Conservation (phyloP, 1,140 invertebrate species). For the Vanessa atalanta region DNA sequence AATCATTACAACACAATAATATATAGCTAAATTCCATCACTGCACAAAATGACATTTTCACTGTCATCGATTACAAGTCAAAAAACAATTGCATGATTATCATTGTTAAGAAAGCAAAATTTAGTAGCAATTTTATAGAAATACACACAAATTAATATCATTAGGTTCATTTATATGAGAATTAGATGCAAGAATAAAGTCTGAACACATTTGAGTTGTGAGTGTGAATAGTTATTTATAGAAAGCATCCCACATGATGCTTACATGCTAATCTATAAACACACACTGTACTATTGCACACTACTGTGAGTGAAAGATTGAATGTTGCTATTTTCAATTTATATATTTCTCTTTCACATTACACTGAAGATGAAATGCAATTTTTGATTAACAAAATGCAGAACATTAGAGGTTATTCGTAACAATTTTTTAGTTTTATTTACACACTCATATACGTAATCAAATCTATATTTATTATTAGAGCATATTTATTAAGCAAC, state of each 20-base stretch:
- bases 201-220: slow-evolving; percentile 54
- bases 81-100: slow-evolving; percentile 20
- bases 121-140: background rate
- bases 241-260: slow-evolving; percentile 70
- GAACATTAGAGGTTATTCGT: background rate
- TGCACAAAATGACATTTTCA: slow-evolving; percentile 53
- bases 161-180: slow-evolving; percentile 31
- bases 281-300: slow-evolving; percentile 24
- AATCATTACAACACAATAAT: slow-evolving; percentile 63
- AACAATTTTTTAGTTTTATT: background rate
- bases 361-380: background rate
- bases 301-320: slow-evolving; percentile 24
- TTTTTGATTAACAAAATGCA: background rate
- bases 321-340: slow-evolving; percentile 13
- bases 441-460: background rate
- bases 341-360: background rate
- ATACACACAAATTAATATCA: slow-evolving; percentile 19
- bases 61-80: slow-evolving; percentile 48
- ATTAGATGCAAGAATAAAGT: slow-evolving; percentile 43
- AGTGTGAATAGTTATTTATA: slow-evolving; percentile 72
- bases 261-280: slow-evolving; percentile 53
- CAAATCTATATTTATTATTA: no score
- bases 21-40: slow-evolving; percentile 38
- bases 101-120: slow-evolving; percentile 7
- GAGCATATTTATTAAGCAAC: no score